Evolutionary conservation across 2,888 invertebrate genomes (phyloP).

Genomic region (Ametastegia equiseti): DNA sequence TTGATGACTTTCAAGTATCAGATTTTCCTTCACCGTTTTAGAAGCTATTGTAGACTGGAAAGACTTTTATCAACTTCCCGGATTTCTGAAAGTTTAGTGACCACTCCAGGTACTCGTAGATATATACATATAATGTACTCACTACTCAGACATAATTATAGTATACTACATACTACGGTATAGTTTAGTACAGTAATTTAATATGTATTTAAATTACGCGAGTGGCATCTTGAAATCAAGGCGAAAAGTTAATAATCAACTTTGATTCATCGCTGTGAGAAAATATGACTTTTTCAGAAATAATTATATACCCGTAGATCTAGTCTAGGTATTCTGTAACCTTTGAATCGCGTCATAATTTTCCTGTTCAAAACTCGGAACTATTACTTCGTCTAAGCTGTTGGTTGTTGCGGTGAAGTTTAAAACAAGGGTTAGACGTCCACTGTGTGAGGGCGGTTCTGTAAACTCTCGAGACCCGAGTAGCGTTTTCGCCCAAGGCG

Average conservation of each 20-base stretch:
- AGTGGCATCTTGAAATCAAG: neutral
- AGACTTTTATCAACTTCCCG: neutral
- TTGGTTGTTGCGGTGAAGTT: slow-evolving; percentile 25
- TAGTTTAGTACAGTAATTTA: too few species aligned
- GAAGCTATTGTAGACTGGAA: neutral
- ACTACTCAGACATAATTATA: too few species aligned
- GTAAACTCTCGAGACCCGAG: slow-evolving; percentile 2
- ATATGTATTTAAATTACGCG: too few species aligned
- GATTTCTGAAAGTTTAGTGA: neutral
- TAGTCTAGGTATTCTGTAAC: neutral
- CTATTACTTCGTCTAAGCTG: slow-evolving; percentile 19
- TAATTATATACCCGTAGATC: neutral
- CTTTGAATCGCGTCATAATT: neutral
- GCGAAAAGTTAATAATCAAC: neutral
- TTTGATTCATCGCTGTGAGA: neutral
- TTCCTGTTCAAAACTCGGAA: neutral
- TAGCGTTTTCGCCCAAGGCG: neutral
- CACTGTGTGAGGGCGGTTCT: slow-evolving; percentile 1
- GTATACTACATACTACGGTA: too few species aligned
- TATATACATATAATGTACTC: too few species aligned
- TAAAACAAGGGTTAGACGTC: slow-evolving; percentile 37
- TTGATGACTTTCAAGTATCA: neutral
- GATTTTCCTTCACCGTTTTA: neutral
- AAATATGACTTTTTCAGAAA: neutral
- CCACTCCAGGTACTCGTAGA: too few species aligned